Evolutionary conservation across 2,113 vertebrate species (phyloP), one percentile per base, ranked within the genome.

Genomic region (Corythoichthys intestinalis): DNA sequence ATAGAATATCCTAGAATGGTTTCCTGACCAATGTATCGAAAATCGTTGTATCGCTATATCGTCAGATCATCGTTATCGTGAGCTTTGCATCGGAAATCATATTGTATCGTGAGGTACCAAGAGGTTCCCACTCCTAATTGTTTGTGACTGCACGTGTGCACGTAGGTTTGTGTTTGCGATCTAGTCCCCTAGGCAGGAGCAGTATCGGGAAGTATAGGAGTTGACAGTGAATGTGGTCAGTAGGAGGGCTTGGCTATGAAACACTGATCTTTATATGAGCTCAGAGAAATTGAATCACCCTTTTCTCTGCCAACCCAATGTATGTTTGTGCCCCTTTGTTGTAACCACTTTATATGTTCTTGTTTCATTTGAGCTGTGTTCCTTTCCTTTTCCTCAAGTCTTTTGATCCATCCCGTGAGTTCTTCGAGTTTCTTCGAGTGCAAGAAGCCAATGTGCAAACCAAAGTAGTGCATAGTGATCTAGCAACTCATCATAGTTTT

Each of bases 201-300:
- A 34, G 56, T 66, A 71, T 84, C 37, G 71, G 71, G 71, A 90
- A 82, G 79, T 70, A 90, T 88, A 46, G 59, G 76, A 82, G 81
- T 69, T 68, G 75, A 89, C 86, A 88, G 77, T 66, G 78, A 74
- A 77, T 62, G 53, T n/a, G 49, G 76, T 86, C 73, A 67, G 82
- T 77, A 73, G 83, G 75, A 70, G 58, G 70, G 74, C 78, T 67
- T 72, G 76, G 76, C 75, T 67, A 56, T 65, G 69, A 62, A 83
- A 79, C 80, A 67, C 84, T 88, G 86, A 90, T 89, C 83, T 91
- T 88, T 86, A 82, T 86, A 81, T 86, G 84, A 81, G 68, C 66
- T 81, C 74, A 67, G 61, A 85, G 80, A 81, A 79, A 80, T 71
- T 66, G 71, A 84, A 73, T 85, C 78, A 71, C 76, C 81, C 79